phyloP scores from a whole-genome alignment of 2,113 vertebrate genomes.

The Platysteira castanea region DNA sequence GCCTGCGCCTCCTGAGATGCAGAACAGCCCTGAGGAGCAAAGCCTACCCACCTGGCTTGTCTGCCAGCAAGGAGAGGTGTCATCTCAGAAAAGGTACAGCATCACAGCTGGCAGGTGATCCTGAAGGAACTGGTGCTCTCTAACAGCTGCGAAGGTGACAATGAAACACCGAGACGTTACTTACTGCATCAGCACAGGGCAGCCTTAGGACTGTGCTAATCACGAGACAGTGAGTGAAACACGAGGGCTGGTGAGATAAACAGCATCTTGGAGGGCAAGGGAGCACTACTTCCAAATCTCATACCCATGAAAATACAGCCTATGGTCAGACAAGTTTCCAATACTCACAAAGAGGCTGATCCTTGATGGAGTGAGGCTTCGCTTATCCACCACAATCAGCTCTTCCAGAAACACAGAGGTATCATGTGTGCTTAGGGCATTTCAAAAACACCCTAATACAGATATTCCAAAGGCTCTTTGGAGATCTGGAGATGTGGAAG shows the following conservation, averaged over 20 bases:
- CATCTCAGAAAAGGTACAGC: not conserved
- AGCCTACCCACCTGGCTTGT: conserved; percentile 29
- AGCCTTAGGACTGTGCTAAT: not conserved
- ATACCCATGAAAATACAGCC: not conserved
- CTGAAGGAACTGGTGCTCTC: not conserved
- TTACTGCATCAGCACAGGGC: not conserved
- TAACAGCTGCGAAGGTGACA: conserved; percentile 28
- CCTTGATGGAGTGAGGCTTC: not conserved
- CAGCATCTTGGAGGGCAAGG: not conserved
- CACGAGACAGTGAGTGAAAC: not conserved
- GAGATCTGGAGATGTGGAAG: not conserved
- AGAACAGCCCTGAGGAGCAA: not conserved
- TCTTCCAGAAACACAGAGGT: not conserved
- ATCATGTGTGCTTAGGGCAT: accelerated
- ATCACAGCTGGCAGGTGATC: conserved; percentile 16
- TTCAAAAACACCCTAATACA: not conserved
- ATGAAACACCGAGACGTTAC: not conserved
- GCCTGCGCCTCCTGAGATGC: not conserved
- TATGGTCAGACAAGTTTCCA: not conserved
- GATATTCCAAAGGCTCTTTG: not conserved
- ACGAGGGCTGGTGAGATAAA: not conserved
- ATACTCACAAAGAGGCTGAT: not conserved
- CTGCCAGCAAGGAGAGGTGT: conserved; percentile 39
- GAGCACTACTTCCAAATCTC: not conserved
- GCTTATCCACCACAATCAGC: not conserved